These are phyloP conservation scores for Trichonephila clavata DNA, from an alignment of 1,140 invertebrate species.

Conservation along the genomic window DNA sequence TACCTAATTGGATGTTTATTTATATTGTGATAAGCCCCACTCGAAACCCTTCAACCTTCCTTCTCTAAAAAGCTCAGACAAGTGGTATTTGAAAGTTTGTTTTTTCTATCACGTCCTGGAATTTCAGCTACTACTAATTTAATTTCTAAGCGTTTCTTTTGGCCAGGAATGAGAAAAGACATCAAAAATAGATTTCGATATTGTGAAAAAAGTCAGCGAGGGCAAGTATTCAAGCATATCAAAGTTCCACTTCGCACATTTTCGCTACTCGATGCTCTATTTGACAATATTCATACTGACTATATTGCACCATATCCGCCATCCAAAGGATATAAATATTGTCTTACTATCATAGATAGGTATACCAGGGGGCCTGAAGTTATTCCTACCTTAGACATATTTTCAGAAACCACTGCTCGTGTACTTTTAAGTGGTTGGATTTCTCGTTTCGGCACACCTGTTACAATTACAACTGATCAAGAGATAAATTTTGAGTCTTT, in stretches of 20 bases:
- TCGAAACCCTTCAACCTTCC: background rate
- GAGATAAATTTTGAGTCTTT: slow-evolving; percentile 80
- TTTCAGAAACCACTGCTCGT: no score
- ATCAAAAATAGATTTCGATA: background rate
- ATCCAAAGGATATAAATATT: slow-evolving; percentile 77
- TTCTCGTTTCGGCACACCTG: slow-evolving; percentile 78
- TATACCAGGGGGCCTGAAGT: no score
- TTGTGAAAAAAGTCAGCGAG: background rate
- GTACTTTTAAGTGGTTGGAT: slow-evolving; percentile 79
- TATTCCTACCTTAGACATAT: no score
- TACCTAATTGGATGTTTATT: no score
- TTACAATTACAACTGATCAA: no score
- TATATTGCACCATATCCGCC: slow-evolving; percentile 77
- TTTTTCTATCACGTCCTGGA: background rate
- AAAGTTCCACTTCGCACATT: background rate
- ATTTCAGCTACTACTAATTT: background rate
- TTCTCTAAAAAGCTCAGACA: background rate
- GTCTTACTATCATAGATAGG: slow-evolving; percentile 80
- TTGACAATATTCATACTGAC: no score
- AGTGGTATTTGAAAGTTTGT: background rate
- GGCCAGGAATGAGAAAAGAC: background rate
- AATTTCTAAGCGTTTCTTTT: no score
- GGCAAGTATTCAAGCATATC: background rate
- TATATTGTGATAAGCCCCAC: background rate
- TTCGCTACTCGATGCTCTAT: slow-evolving; percentile 80